Conservation (phyloP, 2,797 vertebrate genomes). For the Anableps anableps region DNA sequence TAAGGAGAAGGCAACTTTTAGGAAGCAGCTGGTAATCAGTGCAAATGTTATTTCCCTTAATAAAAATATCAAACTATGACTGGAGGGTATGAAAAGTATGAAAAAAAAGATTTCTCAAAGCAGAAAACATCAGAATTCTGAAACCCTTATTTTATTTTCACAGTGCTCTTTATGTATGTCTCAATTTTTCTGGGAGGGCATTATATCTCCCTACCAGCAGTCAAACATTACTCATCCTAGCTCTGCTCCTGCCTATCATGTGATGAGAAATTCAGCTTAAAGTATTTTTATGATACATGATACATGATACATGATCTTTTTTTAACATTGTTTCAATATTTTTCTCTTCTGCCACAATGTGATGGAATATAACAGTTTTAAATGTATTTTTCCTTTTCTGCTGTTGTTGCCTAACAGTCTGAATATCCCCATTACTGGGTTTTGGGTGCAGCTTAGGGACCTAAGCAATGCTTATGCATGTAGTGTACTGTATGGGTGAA, state of each 20-base stretch:
- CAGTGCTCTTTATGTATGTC: neutral
- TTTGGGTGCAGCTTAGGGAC: conserved; percentile 36
- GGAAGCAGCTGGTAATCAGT: neutral
- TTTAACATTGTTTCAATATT: no score
- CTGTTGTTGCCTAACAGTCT: conserved; percentile 51
- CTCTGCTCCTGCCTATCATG: conserved; percentile 15
- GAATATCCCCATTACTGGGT: conserved; percentile 54
- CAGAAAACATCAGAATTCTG: neutral
- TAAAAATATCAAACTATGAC: neutral
- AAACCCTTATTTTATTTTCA: neutral
- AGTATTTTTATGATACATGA: neutral
- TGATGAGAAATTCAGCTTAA: neutral
- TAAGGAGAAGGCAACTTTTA: neutral
- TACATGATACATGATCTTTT: no score
- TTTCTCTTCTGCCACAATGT: neutral
- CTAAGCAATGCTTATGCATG: conserved; percentile 51
- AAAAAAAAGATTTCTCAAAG: neutral
- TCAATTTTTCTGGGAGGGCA: neutral
- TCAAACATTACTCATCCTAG: neutral
- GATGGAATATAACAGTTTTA: neutral
- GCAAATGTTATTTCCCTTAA: neutral
- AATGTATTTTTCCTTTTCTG: neutral
- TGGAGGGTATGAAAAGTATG: neutral
- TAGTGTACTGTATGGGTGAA: conserved; percentile 52
- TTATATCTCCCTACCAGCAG: neutral